A percentile compares a stretch with the other conserved stretches of the same genome.
Conservation (phyloP, 1,140 invertebrate genomes). For the Gryon sp. region DNA sequence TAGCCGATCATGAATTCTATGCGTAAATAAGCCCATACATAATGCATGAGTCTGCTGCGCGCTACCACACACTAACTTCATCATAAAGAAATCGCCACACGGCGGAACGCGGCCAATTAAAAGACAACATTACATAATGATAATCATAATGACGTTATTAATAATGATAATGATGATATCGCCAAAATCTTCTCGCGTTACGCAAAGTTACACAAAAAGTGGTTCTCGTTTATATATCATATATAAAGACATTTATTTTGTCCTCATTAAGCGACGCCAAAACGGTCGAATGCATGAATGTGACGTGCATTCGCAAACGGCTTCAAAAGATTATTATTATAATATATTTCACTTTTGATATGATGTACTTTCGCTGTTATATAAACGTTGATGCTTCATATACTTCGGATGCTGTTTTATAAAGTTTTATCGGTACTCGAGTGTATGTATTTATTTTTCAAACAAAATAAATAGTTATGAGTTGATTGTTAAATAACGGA, state of each 20-base stretch:
- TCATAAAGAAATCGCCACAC: conserved; percentile 42
- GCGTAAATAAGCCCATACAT: conserved; percentile 68
- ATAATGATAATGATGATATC: no score
- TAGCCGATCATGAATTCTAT: conserved; percentile 63
- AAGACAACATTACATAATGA: conserved; percentile 36
- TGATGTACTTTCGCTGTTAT: no score
- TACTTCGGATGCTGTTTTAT: no score
- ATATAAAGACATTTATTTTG: conserved; percentile 28
- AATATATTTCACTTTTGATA: no score
- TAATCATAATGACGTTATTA: conserved; percentile 12
- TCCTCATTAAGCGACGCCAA: conserved; percentile 14
- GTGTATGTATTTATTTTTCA: no score
- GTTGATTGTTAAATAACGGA: no score
- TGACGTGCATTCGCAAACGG: no score
- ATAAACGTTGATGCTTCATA: no score
- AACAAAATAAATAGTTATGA: no score
- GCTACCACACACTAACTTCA: conserved; percentile 22
- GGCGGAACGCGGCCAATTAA: conserved; percentile 36
- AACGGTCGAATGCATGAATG: conserved; percentile 11
- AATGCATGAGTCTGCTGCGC: conserved; percentile 69
- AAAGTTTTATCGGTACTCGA: no score
- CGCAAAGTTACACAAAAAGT: conserved; percentile 1
- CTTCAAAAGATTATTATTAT: no score
- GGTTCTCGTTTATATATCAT: neutral
- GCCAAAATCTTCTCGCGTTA: neutral